phyloP scores from a whole-genome alignment of 2,888 invertebrate genomes.

The Drosophila birchii region DNA sequence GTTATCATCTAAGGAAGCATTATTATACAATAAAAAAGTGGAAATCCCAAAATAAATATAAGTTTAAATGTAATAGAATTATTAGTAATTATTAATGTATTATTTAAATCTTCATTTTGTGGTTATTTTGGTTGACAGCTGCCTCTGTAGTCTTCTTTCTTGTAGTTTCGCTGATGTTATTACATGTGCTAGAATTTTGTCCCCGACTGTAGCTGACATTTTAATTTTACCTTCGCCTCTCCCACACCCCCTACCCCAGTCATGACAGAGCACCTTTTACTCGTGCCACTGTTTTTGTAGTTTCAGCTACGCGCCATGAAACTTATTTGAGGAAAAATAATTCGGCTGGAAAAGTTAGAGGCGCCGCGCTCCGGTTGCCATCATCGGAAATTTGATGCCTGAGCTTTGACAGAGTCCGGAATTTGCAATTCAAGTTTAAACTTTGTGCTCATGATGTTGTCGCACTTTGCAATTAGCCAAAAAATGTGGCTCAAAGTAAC shows the following conservation, averaged over 20 bases:
- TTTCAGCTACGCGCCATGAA: conserved; percentile 32
- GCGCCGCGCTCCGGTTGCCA: conserved; percentile 27
- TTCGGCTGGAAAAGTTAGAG: conserved; percentile 47
- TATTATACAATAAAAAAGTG: too few species aligned
- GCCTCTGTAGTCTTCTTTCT: not conserved
- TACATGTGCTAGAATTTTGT: not conserved
- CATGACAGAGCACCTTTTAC: conserved; percentile 17
- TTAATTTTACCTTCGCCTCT: conserved; percentile 8
- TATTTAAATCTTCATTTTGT: too few species aligned
- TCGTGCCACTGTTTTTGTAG: conserved; percentile 17
- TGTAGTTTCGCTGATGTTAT: not conserved
- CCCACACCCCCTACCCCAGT: not conserved
- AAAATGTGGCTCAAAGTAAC: conserved; percentile 6
- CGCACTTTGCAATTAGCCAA: conserved; percentile 44
- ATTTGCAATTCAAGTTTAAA: conserved; percentile 36
- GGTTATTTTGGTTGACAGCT: too few species aligned
- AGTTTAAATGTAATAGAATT: not conserved
- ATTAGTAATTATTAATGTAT: not conserved
- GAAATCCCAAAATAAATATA: too few species aligned
- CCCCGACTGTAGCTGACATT: conserved; percentile 3
- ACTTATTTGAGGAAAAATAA: conserved; percentile 53
- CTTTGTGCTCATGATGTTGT: conserved; percentile 16
- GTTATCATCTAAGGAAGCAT: too few species aligned
- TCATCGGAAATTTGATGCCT: conserved; percentile 26
- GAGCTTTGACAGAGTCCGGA: conserved; percentile 49